A percentile compares a stretch with the other conserved stretches of the same genome.
Evolutionary conservation across 2,797 vertebrate genomes (phyloP).

Genomic region (Poeciliopsis infans): DNA sequence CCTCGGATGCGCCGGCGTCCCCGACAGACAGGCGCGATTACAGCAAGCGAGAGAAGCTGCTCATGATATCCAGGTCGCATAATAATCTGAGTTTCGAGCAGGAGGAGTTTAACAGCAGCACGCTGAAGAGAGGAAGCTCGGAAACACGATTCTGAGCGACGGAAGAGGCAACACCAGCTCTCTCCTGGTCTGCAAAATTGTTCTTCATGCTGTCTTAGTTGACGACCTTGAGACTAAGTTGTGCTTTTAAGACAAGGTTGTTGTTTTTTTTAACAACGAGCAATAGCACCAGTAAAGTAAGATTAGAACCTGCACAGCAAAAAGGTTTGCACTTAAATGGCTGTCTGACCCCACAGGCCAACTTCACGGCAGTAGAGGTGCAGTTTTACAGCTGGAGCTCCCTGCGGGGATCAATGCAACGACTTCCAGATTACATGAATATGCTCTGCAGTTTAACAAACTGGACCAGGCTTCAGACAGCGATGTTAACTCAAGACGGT

Average conservation of each 20-base stretch:
- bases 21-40: slow-evolving; percentile 85
- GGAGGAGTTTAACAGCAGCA: slow-evolving; percentile 91
- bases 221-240: slow-evolving; percentile 7
- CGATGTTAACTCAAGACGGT: slow-evolving; percentile 4
- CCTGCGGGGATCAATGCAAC: slow-evolving; percentile 7
- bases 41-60: slow-evolving; percentile 96
- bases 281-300: slow-evolving; percentile 12
- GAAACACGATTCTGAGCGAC: slow-evolving; percentile 91
- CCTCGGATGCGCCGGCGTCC: slow-evolving; percentile 79
- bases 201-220: slow-evolving; percentile 20
- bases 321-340: slow-evolving; percentile 3
- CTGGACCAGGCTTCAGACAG: not conserved
- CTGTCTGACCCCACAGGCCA: slow-evolving; percentile 6
- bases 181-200: slow-evolving; percentile 23
- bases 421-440: slow-evolving; percentile 11
- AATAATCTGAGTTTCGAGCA: slow-evolving; percentile 98
- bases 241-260: slow-evolving; percentile 11
- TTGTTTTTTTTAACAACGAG: not conserved
- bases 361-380: slow-evolving; percentile 22
- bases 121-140: slow-evolving; percentile 92
- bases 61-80: slow-evolving; percentile 98
- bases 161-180: not conserved
- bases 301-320: not conserved
- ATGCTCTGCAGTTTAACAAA: slow-evolving; percentile 4
- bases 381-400: slow-evolving; percentile 34